Conservation (phyloP, 2,113 vertebrate genomes). For the Dromiciops gliroides region DNA sequence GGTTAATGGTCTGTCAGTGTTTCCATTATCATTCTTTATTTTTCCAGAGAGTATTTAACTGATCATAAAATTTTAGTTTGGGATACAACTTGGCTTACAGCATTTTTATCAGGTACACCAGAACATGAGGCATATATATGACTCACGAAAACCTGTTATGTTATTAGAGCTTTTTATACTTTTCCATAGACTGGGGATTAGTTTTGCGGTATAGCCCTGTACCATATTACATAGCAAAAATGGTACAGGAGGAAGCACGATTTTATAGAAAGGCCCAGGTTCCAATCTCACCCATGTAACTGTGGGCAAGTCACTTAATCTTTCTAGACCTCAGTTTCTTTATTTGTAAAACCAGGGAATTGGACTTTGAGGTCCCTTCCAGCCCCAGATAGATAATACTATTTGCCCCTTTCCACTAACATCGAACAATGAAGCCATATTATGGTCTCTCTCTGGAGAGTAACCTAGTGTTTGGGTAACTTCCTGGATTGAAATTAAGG, state of each 20-base stretch:
- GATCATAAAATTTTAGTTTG: conserved; percentile 5
- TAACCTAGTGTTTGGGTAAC: neutral
- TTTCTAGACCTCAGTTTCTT: neutral
- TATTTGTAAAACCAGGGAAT: neutral
- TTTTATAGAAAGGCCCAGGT: neutral
- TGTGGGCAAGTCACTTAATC: neutral
- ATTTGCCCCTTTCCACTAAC: neutral
- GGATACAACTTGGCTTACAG: neutral
- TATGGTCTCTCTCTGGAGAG: neutral
- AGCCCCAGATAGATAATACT: neutral
- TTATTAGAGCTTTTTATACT: neutral
- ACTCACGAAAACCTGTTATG: neutral
- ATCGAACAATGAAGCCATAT: neutral
- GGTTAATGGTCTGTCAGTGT: neutral
- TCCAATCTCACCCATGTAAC: neutral
- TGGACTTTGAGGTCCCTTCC: neutral
- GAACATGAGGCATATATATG: neutral
- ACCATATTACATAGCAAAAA: neutral
- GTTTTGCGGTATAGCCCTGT: neutral
- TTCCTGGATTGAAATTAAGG: neutral
- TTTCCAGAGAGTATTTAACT: conserved; percentile 6
- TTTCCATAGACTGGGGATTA: neutral
- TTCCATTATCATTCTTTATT: conserved; percentile 12
- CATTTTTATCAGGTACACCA: neutral
- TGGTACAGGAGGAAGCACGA: neutral